Percentiles rank a stretch among this genome's conserved stretches.
Conservation (phyloP, 53 echinoderm and acorn worm species). For the Echinarachnius parma region DNA sequence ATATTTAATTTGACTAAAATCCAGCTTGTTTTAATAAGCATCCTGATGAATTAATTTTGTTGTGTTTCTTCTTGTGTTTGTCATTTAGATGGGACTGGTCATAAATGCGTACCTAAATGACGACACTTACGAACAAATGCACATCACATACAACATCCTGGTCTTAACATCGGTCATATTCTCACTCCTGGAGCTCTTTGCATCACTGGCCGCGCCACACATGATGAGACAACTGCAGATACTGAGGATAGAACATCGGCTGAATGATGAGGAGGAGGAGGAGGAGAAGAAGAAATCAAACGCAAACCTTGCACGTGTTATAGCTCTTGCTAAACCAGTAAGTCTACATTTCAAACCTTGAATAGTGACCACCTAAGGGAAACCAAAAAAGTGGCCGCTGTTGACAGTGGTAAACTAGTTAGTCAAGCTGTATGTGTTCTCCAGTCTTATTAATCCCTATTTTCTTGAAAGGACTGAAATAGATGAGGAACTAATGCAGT, state of each 20-base stretch:
- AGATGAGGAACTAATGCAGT: too few relatives aligned
- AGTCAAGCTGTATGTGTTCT: too few relatives aligned
- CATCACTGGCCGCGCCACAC: constrained; percentile 49
- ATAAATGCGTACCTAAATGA: constrained; percentile 58
- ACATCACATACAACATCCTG: constrained; percentile 70
- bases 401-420: too few relatives aligned
- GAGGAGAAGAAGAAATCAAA: constrained; percentile 40
- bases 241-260: constrained; percentile 63
- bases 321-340: constrained; percentile 76
- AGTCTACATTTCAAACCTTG: too few relatives aligned
- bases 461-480: too few relatives aligned
- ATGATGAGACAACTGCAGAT: constrained; percentile 66
- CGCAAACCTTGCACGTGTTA: constrained; percentile 59
- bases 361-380: too few relatives aligned
- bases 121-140: constrained; percentile 59
- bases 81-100: constrained; percentile 61
- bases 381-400: too few relatives aligned
- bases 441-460: too few relatives aligned
- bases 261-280: constrained; percentile 56
- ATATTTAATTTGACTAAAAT: too few relatives aligned
- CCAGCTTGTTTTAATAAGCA: too few relatives aligned
- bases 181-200: constrained; percentile 65
- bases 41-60: background rate
- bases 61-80: background rate
- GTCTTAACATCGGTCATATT: constrained; percentile 76